Evolutionary conservation across 2,797 vertebrate genomes (phyloP), one percentile per base, ranked within the genome.

Genomic region (Pangasius macronema): DNA sequence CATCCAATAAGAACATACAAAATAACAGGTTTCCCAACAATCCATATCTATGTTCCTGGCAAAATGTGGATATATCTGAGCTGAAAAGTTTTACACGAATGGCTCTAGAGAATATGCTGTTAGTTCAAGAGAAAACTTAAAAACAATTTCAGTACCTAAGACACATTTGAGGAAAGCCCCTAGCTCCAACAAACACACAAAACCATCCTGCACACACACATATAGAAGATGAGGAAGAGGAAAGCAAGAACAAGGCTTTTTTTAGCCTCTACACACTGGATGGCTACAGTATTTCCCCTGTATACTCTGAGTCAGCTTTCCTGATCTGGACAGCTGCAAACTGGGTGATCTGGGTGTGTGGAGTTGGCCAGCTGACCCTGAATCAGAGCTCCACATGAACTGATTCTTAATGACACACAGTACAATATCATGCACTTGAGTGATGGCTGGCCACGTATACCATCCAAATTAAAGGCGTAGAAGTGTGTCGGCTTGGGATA

Each of bases 221-320:
- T 27, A 30, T 39, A 70, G 51, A 46, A 51, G 8, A 68, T 79
- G 65, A 63, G 83, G 85, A 89, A 83, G 79, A 73, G 77, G 61
- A 67, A 7, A 75, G 84, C 57, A 33, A 83, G 30, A 53, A 20
- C 10, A 33, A 83, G 63, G 76, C 89, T 89, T 87, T 88, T 91
- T 91, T 90, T 91, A 91, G 91, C 86, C 68, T 87, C 73, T 81
- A 55, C 51, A 46, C 82, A 72, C 80, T 72, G 73, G 85, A 87
- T 86, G 84, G 76, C 85, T 89, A 85, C 67, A 88, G 83, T 84
- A 86, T 84, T 90, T 89, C 88, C 84, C 79, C 57, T 42, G 51
- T 87, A 88, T 87, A 88, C 57, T 84, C 70, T 89, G 90, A 91
- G 82, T 91, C 86, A 87, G 85, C 55, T 68, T 89, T 91, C 83